Conservation (phyloP, 1,140 invertebrate genomes). For the Ptiloglossa arizonensis region DNA sequence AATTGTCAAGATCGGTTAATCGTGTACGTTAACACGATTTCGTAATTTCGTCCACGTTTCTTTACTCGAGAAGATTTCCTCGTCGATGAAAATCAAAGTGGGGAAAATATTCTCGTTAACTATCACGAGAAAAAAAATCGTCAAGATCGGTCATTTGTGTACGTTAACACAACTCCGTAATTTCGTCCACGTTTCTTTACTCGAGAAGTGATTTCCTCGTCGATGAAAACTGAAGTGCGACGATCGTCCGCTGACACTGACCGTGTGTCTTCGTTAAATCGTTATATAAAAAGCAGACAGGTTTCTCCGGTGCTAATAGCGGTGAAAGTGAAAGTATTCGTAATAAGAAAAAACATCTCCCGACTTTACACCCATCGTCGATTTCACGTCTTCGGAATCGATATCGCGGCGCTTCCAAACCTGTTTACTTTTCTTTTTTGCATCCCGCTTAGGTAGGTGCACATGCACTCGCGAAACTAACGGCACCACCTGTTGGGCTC, state of each 20-base stretch:
- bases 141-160: no score
- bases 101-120: no score
- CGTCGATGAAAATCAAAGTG: no score
- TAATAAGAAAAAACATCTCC: not conserved
- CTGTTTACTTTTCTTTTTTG: not conserved
- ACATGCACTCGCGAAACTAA: not conserved
- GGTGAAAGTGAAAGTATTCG: constrained; percentile 47
- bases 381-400: not conserved
- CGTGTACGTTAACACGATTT: no score
- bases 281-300: constrained; percentile 24
- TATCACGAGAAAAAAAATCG: no score
- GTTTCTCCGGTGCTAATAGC: constrained; percentile 31
- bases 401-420: not conserved
- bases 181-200: no score
- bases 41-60: no score
- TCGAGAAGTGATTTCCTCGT: not conserved
- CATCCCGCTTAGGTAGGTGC: not conserved
- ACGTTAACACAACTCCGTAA: no score
- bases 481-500: not conserved
- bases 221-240: not conserved
- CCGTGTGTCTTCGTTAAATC: constrained; percentile 11
- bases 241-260: constrained; percentile 20
- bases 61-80: no score
- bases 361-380: not conserved
- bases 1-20: no score